Evolutionary conservation across 2,113 vertebrate species (phyloP), one percentile per base, ranked within the genome.

Genomic region (Diadophis punctatus): DNA sequence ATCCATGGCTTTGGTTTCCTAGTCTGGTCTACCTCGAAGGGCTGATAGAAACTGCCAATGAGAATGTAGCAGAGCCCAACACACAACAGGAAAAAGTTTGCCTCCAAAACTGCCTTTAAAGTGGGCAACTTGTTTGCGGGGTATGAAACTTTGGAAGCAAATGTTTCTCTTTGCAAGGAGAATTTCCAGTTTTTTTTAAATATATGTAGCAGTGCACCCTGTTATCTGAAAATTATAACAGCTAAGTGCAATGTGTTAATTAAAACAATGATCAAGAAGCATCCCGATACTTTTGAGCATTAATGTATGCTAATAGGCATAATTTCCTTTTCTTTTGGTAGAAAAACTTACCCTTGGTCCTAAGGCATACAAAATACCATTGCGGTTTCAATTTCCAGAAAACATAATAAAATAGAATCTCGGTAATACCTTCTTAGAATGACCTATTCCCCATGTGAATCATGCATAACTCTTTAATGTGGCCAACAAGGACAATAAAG

Each of bases 391-490:
- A 87, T 74, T 68, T 52, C 46, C 86, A 53, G n/a, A 48, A 2
- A 63, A 30, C 30, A 18, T 23, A 92, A 88, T 68, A 25, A 87
- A 88, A 53, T 23, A 88, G 43, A 49, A 88, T 63, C 34, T 49
- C 16, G 34, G 23, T 30, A 27, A 52, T 43, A 68, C 7, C 18
- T 88, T 92, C 48, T 58, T 46, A 52, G 43, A 23, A 30, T 87
- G 91, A 88, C 63, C 86, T 20, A 43, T 53, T 58, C 23, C 22
- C n/a, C 49, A 25, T 43, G 52, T 34, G 49, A 68, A 87, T 88
- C 48, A 86, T 34, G 48, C 86, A 74, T 91, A 87, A 51, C 51
- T 63, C 46, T 87, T 92, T 63, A 92, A 92, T 68, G n/a, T 87
- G 86, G 58, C 58, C 46, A 43, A 68, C n/a, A 51, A 68, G 48